Percentiles rank a stretch among this genome's conserved stretches.
phyloP scores from a whole-genome alignment of 1,140 invertebrate genomes.

The Popillia japonica region DNA sequence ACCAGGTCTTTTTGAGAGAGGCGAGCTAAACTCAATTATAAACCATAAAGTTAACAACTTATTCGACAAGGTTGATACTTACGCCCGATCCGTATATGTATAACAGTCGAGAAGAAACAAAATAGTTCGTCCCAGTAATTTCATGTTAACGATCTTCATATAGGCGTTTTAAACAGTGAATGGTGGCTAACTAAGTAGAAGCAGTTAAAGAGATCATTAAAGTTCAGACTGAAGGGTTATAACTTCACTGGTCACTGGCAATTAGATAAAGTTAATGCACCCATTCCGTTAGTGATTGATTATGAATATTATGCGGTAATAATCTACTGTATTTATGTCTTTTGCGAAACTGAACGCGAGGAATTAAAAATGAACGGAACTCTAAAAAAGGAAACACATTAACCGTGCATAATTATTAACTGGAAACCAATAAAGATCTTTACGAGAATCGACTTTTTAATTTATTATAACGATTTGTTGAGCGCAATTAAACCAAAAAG shows the following conservation, averaged over 20 bases:
- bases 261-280: slow-evolving; percentile 43
- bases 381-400: not conserved
- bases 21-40: slow-evolving; percentile 30
- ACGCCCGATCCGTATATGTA: slow-evolving; percentile 2
- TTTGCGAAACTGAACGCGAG: slow-evolving; percentile 9
- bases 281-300: slow-evolving; percentile 40
- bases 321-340: slow-evolving; percentile 35
- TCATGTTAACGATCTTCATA: slow-evolving; percentile 50
- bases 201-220: slow-evolving; percentile 50
- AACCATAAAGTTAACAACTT: slow-evolving; percentile 34
- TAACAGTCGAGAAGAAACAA: slow-evolving; percentile 41
- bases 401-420: slow-evolving; percentile 8
- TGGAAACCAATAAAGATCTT: slow-evolving; percentile 20
- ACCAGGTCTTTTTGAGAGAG: not conserved
- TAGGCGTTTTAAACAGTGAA: slow-evolving; percentile 47
- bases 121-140: slow-evolving; percentile 50
- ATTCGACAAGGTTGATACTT: slow-evolving; percentile 27
- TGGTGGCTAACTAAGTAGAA: slow-evolving; percentile 50
- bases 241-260: slow-evolving; percentile 49
- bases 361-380: slow-evolving; percentile 7
- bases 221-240: slow-evolving; percentile 47
- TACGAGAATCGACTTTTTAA: slow-evolving; percentile 26
- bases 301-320: slow-evolving; percentile 39
- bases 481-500: not conserved
- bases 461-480: slow-evolving; percentile 7